These are phyloP conservation scores for Drosophila willistoni DNA, from an alignment of 1,140 invertebrate genomes.

Conservation along the genomic window DNA sequence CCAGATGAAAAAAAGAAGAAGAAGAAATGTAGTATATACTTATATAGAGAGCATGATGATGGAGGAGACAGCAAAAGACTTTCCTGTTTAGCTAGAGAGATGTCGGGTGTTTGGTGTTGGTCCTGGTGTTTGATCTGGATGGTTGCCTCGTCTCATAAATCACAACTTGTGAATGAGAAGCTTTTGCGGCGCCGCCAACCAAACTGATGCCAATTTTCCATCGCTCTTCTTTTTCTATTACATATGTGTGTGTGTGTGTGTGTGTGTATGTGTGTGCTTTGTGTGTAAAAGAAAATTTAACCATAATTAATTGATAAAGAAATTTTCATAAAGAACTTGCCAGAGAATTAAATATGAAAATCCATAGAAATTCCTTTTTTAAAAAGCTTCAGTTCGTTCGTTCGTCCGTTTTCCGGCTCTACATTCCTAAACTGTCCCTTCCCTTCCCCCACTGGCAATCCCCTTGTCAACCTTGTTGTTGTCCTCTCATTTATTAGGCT, in stretches of 20 bases:
- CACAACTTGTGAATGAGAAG: conserved; percentile 48
- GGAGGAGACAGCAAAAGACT: conserved; percentile 3
- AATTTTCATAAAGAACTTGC: conserved; percentile 5
- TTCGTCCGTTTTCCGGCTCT: not conserved
- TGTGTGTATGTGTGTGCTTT: not conserved
- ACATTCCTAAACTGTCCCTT: not conserved
- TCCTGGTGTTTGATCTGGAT: conserved; percentile 1
- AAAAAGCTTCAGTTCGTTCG: not conserved
- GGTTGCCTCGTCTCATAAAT: conserved; percentile 61
- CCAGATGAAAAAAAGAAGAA: not conserved
- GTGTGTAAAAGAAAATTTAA: conserved; percentile 6
- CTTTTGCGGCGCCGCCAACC: conserved; percentile 1
- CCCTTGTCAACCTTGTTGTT: not conserved
- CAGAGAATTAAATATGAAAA: conserved; percentile 6
- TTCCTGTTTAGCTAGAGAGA: conserved; percentile 17
- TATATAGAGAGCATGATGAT: conserved; percentile 31
- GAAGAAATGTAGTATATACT: not conserved
- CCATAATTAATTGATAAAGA: conserved; percentile 12
- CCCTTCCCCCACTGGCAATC: not conserved
- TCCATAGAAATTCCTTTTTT: not conserved
- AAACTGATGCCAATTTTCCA: conserved; percentile 15
- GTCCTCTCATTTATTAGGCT: conserved; percentile 10
- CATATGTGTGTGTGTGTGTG: not conserved
- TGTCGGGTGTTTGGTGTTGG: not conserved
- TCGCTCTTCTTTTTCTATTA: no score